phyloP scores from a whole-genome alignment of 2,113 vertebrate genomes.

The Furnarius figulus region DNA sequence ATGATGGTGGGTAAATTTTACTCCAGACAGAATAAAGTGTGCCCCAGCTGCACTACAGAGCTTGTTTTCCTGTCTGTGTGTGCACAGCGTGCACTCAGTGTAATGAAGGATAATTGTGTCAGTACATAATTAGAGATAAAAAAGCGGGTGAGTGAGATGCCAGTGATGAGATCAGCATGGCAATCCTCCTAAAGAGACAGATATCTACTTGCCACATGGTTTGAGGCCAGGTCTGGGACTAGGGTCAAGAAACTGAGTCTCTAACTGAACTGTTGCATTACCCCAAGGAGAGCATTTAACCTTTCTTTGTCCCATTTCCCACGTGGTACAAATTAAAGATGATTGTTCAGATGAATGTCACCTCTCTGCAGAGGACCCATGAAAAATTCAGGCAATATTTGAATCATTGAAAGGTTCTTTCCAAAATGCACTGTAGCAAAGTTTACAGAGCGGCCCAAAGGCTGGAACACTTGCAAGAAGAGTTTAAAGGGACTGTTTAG shows the following conservation, averaged over 20 bases:
- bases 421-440: background rate
- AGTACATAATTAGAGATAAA: slow-evolving; percentile 36
- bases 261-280: background rate
- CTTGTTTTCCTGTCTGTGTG: background rate
- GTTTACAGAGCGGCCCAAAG: background rate
- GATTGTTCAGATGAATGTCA: background rate
- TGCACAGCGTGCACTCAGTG: background rate
- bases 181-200: background rate
- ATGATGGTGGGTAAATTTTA: background rate
- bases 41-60: background rate
- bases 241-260: background rate
- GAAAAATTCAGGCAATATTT: background rate
- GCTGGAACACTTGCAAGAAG: background rate
- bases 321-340: background rate
- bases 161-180: background rate
- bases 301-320: background rate
- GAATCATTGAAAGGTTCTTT: background rate
- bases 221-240: background rate
- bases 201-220: background rate
- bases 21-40: background rate
- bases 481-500: background rate
- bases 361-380: background rate
- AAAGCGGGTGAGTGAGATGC: background rate
- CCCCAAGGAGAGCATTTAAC: background rate
- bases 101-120: slow-evolving; percentile 39